Evolutionary conservation across 53 echinoderm and acorn worm genomes (phyloP), one percentile per base, ranked within the genome.

Genomic region (Holothuria scabra): DNA sequence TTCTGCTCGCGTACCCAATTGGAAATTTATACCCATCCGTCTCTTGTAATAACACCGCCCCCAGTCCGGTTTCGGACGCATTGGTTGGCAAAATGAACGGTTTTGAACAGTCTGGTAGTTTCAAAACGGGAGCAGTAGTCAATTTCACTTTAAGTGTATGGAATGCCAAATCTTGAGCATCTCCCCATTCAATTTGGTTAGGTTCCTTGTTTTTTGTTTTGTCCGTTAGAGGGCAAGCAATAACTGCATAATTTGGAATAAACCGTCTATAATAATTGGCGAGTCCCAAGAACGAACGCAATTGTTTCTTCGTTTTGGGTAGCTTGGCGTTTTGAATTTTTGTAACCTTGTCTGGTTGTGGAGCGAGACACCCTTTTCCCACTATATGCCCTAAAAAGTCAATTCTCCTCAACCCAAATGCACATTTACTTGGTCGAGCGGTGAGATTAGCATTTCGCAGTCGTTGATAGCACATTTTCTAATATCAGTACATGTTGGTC

Each of bases 41-140:
- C 23, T 83, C 86, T 80, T 92, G 92, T 34, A 92, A 83, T 25
- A 92, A 79, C 31, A 86, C 87, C 12, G 86, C 89, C 41, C 90
- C 85, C 0, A 90, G 44, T 52, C 90, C 90, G 14, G 78, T 86
- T 22, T 26, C 71, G 5, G 90, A 83, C 12, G 91, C 91, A 25
- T 87, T 80, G 28, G 87, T 91, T 37, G 87, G 56, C 12, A 91
- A n/a, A 12, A 87, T 37, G 65, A 91, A 91, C 56, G 68, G 80
- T 61, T 85, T 60, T 37, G 44, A 61, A 56, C 76, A 76, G 46
- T 85, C 56, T 19, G 86, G 84, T 30, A 84, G 21, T 2, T 30
- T 16, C 8, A 84, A 60, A 71, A 84, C 69, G 24, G 84, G 84
- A 57, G 70, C n/a, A 32, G 56, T 84, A 19, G 71, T 55, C 7